Evolutionary conservation across 2,113 vertebrate species (phyloP).

Genomic region (Eurystomus gularis): DNA sequence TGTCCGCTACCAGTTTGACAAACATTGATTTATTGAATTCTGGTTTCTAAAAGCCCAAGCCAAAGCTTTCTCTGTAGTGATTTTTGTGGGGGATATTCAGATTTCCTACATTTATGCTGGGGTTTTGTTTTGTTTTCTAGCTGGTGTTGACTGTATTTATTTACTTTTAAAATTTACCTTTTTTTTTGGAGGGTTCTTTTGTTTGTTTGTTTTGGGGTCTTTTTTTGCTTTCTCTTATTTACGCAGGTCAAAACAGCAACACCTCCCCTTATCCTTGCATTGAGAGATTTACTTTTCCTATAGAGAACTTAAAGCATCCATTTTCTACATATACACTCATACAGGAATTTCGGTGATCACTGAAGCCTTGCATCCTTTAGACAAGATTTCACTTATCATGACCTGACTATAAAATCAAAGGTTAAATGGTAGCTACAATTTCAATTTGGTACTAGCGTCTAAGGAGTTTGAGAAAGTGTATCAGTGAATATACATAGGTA

Average conservation of each 20-base stretch:
- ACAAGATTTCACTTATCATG: neutral
- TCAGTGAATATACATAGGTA: neutral
- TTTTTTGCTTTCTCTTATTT: neutral
- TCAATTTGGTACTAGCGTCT: neutral
- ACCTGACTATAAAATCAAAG: neutral
- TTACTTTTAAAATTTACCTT: neutral
- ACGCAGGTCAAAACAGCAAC: neutral
- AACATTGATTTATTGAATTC: neutral
- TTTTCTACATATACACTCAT: neutral
- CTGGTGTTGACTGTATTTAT: neutral
- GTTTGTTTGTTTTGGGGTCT: too few relatives aligned
- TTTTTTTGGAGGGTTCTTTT: too few relatives aligned
- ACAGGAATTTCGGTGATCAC: neutral
- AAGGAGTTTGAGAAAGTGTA: neutral
- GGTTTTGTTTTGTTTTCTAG: neutral
- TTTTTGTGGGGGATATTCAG: neutral
- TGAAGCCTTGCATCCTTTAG: conserved; percentile 8
- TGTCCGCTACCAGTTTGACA: neutral
- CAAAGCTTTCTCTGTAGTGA: neutral
- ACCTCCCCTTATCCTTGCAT: neutral
- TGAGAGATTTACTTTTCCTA: neutral
- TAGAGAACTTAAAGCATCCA: neutral
- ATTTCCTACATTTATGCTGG: too few relatives aligned
- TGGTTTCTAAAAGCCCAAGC: neutral
- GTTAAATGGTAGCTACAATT: conserved; percentile 1